Base-by-base conservation (phyloP, 2,113 vertebrate species). In the Eulacestoma nigropectus region DNA sequence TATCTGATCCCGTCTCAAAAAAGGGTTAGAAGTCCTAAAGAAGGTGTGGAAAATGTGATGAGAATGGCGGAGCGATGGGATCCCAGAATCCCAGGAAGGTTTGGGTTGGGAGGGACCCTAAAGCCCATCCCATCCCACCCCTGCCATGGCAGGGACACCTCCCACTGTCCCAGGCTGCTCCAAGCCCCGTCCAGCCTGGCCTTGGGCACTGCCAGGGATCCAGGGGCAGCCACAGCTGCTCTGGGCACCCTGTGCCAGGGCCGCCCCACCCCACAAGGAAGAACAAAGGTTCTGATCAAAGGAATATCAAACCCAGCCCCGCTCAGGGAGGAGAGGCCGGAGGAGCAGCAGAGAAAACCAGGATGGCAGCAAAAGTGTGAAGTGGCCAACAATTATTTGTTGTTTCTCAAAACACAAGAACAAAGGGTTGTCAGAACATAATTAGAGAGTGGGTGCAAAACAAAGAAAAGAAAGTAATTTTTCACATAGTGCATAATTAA, bases 391-490 rank as follows among this genome's bases (percentile, higher is more conserved):
- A 41, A 60, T 29, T 56, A 62, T 62, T 92, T 91, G 81, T 68
- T 91, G 88, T 39, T 88, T n/a, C 90, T 83, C 50, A 3, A 44
- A 85, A 49, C 1, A 6, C 4, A 16, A 11, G 75, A 90, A 92
- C 85, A 96, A 91, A 93, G 50, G 13, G 11, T 5, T 90, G 94
- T 88, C 82, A 85, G 83, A 11, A 56, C 91, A 85, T 89, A 85
- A 86, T 88, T 79, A 90, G 90, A 13, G 18, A 93, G 92, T 82
- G 93, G 94, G 90, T 74, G 82, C 59, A 76, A 88, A 95, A 91
- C 72, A 80, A 93, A 92, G 92, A 16, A 76, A 95, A 93, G 44
- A 82, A 87, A 88, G 85, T 73, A 35, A 77, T 91, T 97, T 90
- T 93, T 93, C 82, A 88, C 75, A 6, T 11, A 53, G 62, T 7